Evolutionary conservation across 2,113 vertebrate genomes (phyloP).

Genomic region (Oncorhynchus mykiss): DNA sequence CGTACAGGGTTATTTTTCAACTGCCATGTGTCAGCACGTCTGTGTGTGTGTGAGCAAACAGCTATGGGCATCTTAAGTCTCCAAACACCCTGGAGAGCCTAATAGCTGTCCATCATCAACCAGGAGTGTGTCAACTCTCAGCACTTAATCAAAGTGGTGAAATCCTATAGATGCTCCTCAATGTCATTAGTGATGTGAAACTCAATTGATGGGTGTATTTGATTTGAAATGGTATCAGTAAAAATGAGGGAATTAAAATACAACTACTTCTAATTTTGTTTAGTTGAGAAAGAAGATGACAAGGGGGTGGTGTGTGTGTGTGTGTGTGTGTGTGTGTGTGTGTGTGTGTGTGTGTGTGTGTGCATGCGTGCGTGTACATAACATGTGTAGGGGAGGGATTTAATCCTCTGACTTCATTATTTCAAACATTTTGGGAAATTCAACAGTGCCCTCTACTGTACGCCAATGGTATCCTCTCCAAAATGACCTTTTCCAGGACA

Average conservation of each 20-base stretch:
- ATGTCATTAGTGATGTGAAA: not conserved
- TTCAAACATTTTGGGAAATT: slow-evolving; percentile 25
- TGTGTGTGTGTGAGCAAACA: not conserved
- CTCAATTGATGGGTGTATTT: not conserved
- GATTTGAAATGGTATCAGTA: not conserved
- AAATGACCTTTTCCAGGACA: not conserved
- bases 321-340: not conserved
- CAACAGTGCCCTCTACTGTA: slow-evolving; percentile 24
- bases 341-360: not conserved
- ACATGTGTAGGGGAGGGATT: not conserved
- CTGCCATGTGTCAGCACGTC: not conserved
- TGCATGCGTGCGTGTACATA: not conserved
- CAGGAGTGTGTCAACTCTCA: not conserved
- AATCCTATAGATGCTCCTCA: not conserved
- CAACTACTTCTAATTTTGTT: too few species aligned
- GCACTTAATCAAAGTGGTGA: slow-evolving; percentile 16
- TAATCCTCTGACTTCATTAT: not conserved
- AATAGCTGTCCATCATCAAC: slow-evolving; percentile 9
- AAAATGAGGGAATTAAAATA: not conserved
- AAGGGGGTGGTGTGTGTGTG: not conserved
- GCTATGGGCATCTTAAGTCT: not conserved
- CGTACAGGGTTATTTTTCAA: not conserved
- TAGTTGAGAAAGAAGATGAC: too few species aligned
- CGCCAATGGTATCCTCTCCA: not conserved
- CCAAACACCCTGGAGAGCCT: not conserved